Evolutionary conservation across 2,888 invertebrate species (phyloP).

Genomic region (Xestia ashworthii): DNA sequence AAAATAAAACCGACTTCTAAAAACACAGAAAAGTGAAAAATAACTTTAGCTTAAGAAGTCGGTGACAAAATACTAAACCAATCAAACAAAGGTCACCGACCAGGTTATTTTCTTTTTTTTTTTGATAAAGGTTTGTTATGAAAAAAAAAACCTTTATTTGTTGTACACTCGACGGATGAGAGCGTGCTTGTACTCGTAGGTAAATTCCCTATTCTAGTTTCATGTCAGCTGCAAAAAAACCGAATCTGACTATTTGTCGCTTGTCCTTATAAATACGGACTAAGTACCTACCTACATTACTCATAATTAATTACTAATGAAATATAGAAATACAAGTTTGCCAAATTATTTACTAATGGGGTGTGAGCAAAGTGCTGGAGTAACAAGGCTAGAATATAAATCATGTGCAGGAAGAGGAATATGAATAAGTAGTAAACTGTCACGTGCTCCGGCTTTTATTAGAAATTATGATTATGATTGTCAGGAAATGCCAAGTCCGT

Average conservation of each 20-base stretch:
- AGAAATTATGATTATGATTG: conserved; percentile 38
- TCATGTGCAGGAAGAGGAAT: conserved; percentile 41
- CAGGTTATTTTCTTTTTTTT: too few species aligned
- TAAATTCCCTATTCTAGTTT: neutral
- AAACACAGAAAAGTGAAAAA: too few species aligned
- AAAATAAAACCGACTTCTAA: too few species aligned
- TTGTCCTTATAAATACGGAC: conserved; percentile 25
- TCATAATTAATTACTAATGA: conserved; percentile 56
- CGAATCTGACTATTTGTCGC: neutral
- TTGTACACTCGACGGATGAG: neutral
- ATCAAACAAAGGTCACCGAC: too few species aligned
- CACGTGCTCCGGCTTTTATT: conserved; percentile 26
- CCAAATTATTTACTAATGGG: conserved; percentile 55
- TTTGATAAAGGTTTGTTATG: neutral
- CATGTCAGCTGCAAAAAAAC: neutral
- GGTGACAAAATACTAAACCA: too few species aligned
- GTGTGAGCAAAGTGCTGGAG: conserved; percentile 39
- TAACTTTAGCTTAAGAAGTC: too few species aligned
- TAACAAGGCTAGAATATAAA: conserved; percentile 40
- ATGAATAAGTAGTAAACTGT: conserved; percentile 30
- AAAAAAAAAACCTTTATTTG: neutral
- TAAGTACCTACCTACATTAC: conserved; percentile 27
- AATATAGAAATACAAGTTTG: conserved; percentile 49
- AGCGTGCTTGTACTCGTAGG: neutral
- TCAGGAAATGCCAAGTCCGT: conserved; percentile 42